Conservation (phyloP, 2,888 invertebrate genomes). For the Escarpia spicata region DNA sequence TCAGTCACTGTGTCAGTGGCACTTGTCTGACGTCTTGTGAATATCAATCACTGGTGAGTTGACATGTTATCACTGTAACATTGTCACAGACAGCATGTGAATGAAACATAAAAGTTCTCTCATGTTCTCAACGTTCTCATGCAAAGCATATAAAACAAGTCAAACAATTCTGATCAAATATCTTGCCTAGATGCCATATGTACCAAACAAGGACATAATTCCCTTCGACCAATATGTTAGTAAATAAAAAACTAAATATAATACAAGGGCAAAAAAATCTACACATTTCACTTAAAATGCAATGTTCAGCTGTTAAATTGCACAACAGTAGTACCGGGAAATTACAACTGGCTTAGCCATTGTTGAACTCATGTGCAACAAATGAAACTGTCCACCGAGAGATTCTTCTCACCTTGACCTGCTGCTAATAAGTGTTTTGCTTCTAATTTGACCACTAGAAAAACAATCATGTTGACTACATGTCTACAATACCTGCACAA, state of each 20-base stretch:
- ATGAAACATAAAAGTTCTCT: not conserved
- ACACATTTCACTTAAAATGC: not conserved
- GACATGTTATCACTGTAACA: not conserved
- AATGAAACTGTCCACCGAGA: no score
- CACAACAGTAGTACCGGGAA: no score
- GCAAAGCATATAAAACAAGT: not conserved
- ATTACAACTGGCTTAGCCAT: no score
- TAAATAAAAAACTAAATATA: not conserved
- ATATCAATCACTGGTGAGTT: not conserved
- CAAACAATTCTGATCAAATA: not conserved
- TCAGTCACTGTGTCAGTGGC: slow-evolving; percentile 4
- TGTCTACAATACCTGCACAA: no score
- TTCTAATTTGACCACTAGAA: no score
- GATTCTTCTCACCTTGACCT: no score
- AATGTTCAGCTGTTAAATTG: not conserved
- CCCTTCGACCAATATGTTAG: not conserved
- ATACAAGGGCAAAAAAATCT: not conserved
- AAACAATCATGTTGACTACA: no score
- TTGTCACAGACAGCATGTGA: not conserved
- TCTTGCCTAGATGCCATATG: not conserved
- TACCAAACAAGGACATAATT: not conserved
- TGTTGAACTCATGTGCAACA: no score
- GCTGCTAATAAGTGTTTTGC: no score
- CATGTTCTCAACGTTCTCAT: not conserved
- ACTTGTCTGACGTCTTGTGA: not conserved